Base-by-base conservation (phyloP, 2,797 vertebrate species). In the Phoebastria nigripes region DNA sequence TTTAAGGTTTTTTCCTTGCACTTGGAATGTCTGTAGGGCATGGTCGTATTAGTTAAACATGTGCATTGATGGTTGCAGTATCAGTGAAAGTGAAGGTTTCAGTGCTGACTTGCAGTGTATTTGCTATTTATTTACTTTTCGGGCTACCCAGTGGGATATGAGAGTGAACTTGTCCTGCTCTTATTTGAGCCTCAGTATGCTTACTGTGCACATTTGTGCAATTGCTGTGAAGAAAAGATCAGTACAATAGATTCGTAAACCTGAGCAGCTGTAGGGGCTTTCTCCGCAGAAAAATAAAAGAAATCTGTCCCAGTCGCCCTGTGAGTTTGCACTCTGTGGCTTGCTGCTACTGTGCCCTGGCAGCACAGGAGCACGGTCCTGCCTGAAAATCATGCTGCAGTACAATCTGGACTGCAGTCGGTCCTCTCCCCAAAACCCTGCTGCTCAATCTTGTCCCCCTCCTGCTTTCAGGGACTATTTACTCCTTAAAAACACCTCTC, bases 181-280 rank as follows among this genome's bases (percentile, higher is more conserved):
- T 77, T 59, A 89, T 42, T 87, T 52, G n/a, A 94, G 76, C 86
- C 37, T 81, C 61, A 44, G 54, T 90, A 11, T 91, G 62, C 91
- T 96, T 94, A 94, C 87, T 91, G 84, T 86, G 95, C 92, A 79
- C 90, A 91, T 96, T 87, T 69, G 55, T 87, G 79, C 82, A 87
- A 63, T 90, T 95, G 44, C 85, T 78, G 55, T 58, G 87, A 84
- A 95, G 65, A n/a, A 91, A 89, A 89, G 84, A 90, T 86, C 72
- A 22, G 78, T 92, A 56, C 74, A 77, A 42, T 52, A 82, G 55
- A 47, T 76, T 90, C 4, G 16, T 89, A 94, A 96, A 90, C 62
- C 55, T 84, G 58, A 95, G 82, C 66, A 83, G 52, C 66, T 91
- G 42, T 80, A 72, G 82, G 72, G 72, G 35, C 56, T 83, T 89